phyloP scores from a whole-genome alignment of 2,888 invertebrate species.

The Rosalia funebris region DNA sequence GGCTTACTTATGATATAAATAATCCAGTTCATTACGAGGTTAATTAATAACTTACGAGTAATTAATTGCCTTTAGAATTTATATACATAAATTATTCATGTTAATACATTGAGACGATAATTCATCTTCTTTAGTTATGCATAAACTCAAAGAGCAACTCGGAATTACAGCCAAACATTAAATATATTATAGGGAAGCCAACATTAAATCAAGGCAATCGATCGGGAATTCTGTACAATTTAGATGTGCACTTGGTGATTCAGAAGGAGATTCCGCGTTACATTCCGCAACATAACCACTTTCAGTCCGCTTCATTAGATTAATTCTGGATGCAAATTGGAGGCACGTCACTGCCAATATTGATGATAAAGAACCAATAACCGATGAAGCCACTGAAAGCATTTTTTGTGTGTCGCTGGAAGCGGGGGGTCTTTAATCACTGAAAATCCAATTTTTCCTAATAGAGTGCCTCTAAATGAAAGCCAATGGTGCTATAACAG shows the following conservation, averaged over 20 bases:
- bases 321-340: conserved; percentile 15
- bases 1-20: too few relatives aligned
- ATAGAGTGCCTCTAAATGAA: conserved; percentile 5
- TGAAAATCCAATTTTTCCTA: conserved; percentile 11
- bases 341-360: not conserved
- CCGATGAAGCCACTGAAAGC: conserved; percentile 2
- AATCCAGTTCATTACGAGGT: too few relatives aligned
- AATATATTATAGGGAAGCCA: not conserved
- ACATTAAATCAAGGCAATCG: not conserved
- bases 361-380: conserved; percentile 2
- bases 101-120: not conserved
- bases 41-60: too few relatives aligned
- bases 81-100: not conserved
- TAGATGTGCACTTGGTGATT: not conserved
- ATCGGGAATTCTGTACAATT: not conserved
- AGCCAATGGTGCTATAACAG: conserved; percentile 3
- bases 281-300: conserved; percentile 11
- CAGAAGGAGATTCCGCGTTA: conserved; percentile 2
- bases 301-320: conserved; percentile 5
- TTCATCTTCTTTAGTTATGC: not conserved
- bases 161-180: not conserved
- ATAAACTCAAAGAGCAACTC: not conserved
- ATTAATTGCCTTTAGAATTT: not conserved
- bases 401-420: not conserved
- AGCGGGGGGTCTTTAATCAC: conserved; percentile 5